Conservation (phyloP, 2,888 invertebrate species). For the Enchytraeus crypticus region DNA sequence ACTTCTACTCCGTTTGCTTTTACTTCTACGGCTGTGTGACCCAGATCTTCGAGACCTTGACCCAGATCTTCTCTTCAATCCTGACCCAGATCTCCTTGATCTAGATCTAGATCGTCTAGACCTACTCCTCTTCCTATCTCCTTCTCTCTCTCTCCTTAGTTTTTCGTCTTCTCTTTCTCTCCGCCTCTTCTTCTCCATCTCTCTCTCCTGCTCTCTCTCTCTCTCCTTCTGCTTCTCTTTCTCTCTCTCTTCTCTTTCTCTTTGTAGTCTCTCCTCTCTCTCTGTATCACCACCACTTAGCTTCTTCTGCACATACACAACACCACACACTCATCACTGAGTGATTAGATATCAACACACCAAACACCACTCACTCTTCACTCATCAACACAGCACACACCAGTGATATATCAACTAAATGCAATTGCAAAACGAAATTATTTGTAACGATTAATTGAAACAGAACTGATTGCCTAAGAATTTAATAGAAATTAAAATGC, state of each 20-base stretch:
- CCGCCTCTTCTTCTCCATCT: not conserved
- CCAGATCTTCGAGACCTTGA: slow-evolving; percentile 5
- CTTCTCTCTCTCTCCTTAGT: too few species aligned
- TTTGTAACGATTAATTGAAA: too few species aligned
- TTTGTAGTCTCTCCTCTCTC: slow-evolving; percentile 12
- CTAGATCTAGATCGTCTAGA: too few species aligned
- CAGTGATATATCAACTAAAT: not conserved
- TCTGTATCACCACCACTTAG: slow-evolving; percentile 14
- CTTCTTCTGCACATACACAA: slow-evolving; percentile 9
- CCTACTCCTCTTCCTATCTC: too few species aligned
- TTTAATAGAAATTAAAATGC: too few species aligned
- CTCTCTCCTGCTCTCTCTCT: slow-evolving; percentile 6
- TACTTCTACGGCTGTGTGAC: not conserved
- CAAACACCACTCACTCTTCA: not conserved
- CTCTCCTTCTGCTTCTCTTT: slow-evolving; percentile 15
- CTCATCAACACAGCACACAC: not conserved
- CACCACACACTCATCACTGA: not conserved
- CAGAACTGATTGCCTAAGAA: too few species aligned
- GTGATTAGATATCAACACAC: not conserved
- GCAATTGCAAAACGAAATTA: not conserved
- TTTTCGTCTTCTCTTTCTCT: slow-evolving; percentile 3
- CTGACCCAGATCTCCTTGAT: too few species aligned
- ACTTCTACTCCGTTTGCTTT: slow-evolving; percentile 1
- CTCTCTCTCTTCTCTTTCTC: slow-evolving; percentile 24
- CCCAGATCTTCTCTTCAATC: too few species aligned